Evolutionary conservation across 2,888 invertebrate species (phyloP).

Genomic region (Laothoe populi): DNA sequence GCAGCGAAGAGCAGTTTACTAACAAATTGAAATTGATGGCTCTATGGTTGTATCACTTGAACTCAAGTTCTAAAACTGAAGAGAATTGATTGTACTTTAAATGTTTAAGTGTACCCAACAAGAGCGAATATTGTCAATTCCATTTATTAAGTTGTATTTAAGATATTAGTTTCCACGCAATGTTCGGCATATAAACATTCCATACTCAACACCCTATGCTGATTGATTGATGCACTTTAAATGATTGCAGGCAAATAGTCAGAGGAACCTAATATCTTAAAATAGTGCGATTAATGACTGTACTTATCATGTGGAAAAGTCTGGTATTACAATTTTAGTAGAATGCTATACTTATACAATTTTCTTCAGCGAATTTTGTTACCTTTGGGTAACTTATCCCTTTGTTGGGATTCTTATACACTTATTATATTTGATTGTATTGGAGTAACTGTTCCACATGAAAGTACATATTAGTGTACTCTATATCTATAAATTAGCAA

Average conservation of each 20-base stretch:
- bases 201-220: constrained; percentile 37
- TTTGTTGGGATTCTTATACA: constrained; percentile 13
- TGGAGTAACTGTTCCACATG: constrained; percentile 21
- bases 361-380: constrained; percentile 7
- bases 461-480: constrained; percentile 13
- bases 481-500: not conserved
- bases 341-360: constrained; percentile 12
- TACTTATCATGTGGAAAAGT: constrained; percentile 21
- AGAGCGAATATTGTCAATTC: constrained; percentile 14
- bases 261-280: constrained; percentile 36
- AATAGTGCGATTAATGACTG: constrained; percentile 26
- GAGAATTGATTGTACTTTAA: constrained; percentile 19
- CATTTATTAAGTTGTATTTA: constrained; percentile 12
- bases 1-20: not conserved
- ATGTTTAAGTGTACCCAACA: constrained; percentile 14
- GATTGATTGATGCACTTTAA: constrained; percentile 26
- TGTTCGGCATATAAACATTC: constrained; percentile 37
- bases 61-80: constrained; percentile 14
- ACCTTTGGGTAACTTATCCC: constrained; percentile 16
- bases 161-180: constrained; percentile 23
- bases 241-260: constrained; percentile 35
- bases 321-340: constrained; percentile 17
- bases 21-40: constrained; percentile 18
- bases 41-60: constrained; percentile 14
- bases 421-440: constrained; percentile 25